Evolutionary conservation across 2,888 invertebrate genomes (phyloP).

Genomic region (Amitus sp.): DNA sequence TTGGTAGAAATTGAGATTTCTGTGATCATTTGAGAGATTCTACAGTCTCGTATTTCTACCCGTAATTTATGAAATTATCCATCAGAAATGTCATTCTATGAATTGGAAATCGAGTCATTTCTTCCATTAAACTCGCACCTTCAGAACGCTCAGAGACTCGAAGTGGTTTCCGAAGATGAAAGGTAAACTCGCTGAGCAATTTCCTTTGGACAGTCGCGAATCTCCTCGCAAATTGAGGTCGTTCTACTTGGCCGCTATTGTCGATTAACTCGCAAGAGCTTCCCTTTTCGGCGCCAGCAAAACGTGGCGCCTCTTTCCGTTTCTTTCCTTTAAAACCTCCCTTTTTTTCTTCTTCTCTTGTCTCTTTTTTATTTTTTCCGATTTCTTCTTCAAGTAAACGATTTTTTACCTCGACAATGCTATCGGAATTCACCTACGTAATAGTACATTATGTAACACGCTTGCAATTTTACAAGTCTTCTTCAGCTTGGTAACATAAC

Average conservation of each 20-base stretch:
- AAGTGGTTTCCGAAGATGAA: slow-evolving; percentile 4
- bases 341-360: background rate
- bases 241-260: slow-evolving; percentile 46
- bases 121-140: background rate
- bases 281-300: slow-evolving; percentile 39
- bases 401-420: slow-evolving; percentile 55
- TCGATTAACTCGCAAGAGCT: slow-evolving; percentile 47
- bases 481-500: too few relatives aligned
- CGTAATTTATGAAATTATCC: too few relatives aligned
- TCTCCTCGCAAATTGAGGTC: slow-evolving; percentile 50
- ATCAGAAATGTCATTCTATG: too few relatives aligned
- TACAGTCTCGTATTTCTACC: too few relatives aligned
- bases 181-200: slow-evolving; percentile 44
- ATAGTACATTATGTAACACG: slow-evolving; percentile 61
- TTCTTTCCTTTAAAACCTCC: background rate
- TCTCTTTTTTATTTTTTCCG: too few relatives aligned
- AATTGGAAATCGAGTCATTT: too few relatives aligned
- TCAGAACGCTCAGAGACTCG: background rate
- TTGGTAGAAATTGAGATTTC: too few relatives aligned
- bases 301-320: slow-evolving; percentile 18
- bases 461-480: too few relatives aligned
- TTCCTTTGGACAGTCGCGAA: slow-evolving; percentile 48
- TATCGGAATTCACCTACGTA: slow-evolving; percentile 59
- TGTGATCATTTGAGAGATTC: too few relatives aligned
- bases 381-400: slow-evolving; percentile 25